Percentiles rank a stretch among this genome's conserved stretches.
These are phyloP conservation scores for Chrysogorgia sp. DNA, from an alignment of 92 coral and sea anemone species.

Conservation along the genomic window DNA sequence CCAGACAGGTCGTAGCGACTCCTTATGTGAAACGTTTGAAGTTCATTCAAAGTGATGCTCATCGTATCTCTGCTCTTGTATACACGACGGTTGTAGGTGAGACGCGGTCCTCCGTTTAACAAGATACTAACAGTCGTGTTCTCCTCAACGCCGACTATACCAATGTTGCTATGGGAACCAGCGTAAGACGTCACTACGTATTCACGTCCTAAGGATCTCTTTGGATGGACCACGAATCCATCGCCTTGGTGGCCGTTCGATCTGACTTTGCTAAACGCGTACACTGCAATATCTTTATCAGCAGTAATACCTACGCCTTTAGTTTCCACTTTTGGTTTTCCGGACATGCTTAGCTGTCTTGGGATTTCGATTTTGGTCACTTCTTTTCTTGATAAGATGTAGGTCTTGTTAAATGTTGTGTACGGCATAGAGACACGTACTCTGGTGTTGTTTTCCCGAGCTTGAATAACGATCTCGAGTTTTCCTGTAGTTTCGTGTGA, in stretches of 20 bases:
- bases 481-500: not conserved
- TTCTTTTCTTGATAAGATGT: not conserved
- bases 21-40: conserved; percentile 5
- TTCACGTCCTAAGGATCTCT: not conserved
- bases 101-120: not conserved
- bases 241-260: not conserved
- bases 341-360: not conserved
- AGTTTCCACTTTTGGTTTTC: not conserved
- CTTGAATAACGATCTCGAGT: not conserved
- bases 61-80: conserved; percentile 2
- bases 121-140: conserved; percentile 3
- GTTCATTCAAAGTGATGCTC: not conserved
- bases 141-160: not conserved
- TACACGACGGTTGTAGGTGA: not conserved
- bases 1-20: conserved; percentile 5
- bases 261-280: not conserved
- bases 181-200: conserved; percentile 18
- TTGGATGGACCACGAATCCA: conserved; percentile 1
- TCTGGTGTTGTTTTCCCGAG: not conserved
- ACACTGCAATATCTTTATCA: conserved; percentile 1
- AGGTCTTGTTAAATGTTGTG: not conserved
- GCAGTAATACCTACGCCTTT: conserved; percentile 1
- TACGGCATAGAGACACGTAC: conserved; percentile 10
- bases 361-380: conserved; percentile 8
- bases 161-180: not conserved